phyloP scores from a whole-genome alignment of 1,140 invertebrate species.

The Mycetomoellerius zeteki region DNA sequence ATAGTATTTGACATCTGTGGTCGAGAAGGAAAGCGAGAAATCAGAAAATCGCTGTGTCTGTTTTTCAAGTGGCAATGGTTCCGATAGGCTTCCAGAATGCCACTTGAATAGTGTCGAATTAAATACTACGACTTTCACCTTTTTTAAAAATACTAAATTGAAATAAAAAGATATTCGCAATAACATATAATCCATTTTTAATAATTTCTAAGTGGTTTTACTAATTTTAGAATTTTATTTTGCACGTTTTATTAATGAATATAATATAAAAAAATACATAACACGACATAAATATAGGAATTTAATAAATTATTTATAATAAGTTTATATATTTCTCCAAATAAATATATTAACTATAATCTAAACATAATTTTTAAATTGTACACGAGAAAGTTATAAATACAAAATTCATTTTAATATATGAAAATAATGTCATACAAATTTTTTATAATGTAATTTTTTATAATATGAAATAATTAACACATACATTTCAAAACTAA shows the following conservation, averaged over 20 bases:
- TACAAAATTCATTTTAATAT: neutral
- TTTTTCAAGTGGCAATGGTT: slow-evolving; percentile 38
- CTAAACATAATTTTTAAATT: neutral
- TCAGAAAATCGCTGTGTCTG: slow-evolving; percentile 45
- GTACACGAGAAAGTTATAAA: neutral
- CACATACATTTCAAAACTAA: neutral
- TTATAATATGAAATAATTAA: neutral
- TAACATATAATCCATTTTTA: neutral
- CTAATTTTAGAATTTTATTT: neutral
- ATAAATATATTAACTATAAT: neutral
- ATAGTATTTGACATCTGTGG: slow-evolving; percentile 49
- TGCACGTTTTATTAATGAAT: neutral
- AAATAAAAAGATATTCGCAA: neutral
- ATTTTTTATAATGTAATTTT: neutral
- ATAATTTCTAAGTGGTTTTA: neutral
- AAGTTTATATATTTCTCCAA: neutral
- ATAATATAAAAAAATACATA: neutral
- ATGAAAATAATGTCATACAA: neutral
- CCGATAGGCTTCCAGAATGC: slow-evolving; percentile 29
- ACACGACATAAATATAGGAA: neutral
- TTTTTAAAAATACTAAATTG: neutral
- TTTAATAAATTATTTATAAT: neutral
- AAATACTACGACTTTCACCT: neutral
- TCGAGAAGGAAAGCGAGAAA: slow-evolving; percentile 55
- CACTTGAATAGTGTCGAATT: slow-evolving; percentile 47